Percentiles rank a stretch among this genome's conserved stretches.
These are phyloP conservation scores for Natator depressus DNA, from an alignment of 2,113 vertebrate species.

Conservation along the genomic window DNA sequence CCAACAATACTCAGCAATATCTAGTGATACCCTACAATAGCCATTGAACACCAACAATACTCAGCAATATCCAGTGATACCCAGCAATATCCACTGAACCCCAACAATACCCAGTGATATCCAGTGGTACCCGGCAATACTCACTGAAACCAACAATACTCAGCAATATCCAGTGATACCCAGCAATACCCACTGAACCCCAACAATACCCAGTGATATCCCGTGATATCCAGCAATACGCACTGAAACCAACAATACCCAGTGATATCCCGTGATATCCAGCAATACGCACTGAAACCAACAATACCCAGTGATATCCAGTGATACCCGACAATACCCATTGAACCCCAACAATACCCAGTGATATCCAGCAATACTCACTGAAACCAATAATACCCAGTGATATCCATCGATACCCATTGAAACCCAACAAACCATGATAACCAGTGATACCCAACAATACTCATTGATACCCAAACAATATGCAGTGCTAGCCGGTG, in stretches of 20 bases:
- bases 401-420: neutral
- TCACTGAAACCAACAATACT: too few relatives aligned
- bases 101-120: too few relatives aligned
- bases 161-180: neutral
- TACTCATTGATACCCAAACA: neutral
- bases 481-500: neutral
- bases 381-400: neutral
- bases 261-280: neutral
- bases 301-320: neutral
- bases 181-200: neutral
- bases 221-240: too few relatives aligned
- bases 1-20: neutral
- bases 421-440: neutral
- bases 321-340: too few relatives aligned
- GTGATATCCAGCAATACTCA: too few relatives aligned
- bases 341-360: too few relatives aligned
- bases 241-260: too few relatives aligned
- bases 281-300: neutral
- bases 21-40: too few relatives aligned
- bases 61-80: too few relatives aligned
- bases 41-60: too few relatives aligned
- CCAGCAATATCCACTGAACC: too few relatives aligned
- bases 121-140: too few relatives aligned
- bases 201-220: neutral
- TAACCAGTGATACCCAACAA: neutral